Evolutionary conservation across 2,888 invertebrate species (phyloP).

Genomic region (Drosophila limbata): DNA sequence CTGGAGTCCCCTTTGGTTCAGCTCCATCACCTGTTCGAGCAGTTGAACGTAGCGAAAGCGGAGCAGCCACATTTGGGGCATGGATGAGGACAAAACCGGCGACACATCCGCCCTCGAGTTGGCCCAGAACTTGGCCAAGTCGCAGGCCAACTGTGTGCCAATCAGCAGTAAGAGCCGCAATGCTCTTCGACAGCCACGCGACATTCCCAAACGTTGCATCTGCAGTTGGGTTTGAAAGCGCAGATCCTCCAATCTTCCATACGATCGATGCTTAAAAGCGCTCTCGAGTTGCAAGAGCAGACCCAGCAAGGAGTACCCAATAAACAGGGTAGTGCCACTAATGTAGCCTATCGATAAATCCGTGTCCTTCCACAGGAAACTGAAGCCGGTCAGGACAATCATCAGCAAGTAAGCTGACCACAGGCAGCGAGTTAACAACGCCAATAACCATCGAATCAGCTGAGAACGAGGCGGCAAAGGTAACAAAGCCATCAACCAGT

Average conservation of each 20-base stretch:
- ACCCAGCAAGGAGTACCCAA: conserved; percentile 41
- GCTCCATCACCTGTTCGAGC: conserved; percentile 56
- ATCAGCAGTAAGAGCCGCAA: conserved; percentile 45
- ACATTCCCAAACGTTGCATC: conserved; percentile 59
- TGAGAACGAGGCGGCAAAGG: conserved; percentile 48
- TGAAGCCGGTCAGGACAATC: conserved; percentile 12
- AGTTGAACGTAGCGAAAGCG: conserved; percentile 78
- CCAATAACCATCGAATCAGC: conserved; percentile 10
- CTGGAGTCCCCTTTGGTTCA: conserved; percentile 60
- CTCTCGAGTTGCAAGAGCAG: conserved; percentile 59
- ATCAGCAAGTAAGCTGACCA: conserved; percentile 47
- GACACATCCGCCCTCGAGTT: conserved; percentile 29
- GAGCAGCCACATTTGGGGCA: conserved; percentile 67
- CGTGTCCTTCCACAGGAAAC: background rate
- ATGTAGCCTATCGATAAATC: conserved; percentile 26
- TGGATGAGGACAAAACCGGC: conserved; percentile 54
- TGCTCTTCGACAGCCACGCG: conserved; percentile 20
- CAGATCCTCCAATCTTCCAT: conserved; percentile 33
- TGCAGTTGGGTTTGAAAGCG: conserved; percentile 50
- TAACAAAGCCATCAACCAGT: conserved; percentile 43
- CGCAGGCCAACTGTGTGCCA: conserved; percentile 36
- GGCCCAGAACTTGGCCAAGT: conserved; percentile 54
- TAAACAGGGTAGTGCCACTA: conserved; percentile 42
- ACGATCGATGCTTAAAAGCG: conserved; percentile 34
- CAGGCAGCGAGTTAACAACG: conserved; percentile 33